Percentiles rank a stretch among this genome's conserved stretches.
phyloP scores from a whole-genome alignment of 2,113 vertebrate genomes.

The Illadopsis cleaveri region DNA sequence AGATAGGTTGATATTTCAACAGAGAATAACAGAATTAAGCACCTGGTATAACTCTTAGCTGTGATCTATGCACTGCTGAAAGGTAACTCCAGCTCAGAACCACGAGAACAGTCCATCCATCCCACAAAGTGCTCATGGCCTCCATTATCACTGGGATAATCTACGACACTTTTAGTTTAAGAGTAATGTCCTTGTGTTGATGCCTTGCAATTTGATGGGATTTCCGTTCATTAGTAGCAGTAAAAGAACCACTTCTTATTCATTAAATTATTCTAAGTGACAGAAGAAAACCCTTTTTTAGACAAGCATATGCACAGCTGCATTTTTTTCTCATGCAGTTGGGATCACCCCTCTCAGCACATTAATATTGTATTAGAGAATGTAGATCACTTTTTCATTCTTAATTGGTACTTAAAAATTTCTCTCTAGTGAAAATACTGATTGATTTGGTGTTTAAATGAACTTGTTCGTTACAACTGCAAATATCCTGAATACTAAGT shows the following conservation, averaged over 20 bases:
- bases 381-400: constrained; percentile 86
- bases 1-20: constrained; percentile 26
- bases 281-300: constrained; percentile 2
- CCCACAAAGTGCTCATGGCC: not conserved
- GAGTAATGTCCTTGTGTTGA: constrained; percentile 1
- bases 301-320: constrained; percentile 52
- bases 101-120: constrained; percentile 8
- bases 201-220: constrained; percentile 48
- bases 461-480: constrained; percentile 81
- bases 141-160: constrained; percentile 37
- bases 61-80: constrained; percentile 25
- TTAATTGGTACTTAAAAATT: constrained; percentile 89
- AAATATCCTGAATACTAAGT: constrained; percentile 80
- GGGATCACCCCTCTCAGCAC: constrained; percentile 85
- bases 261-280: constrained; percentile 62
- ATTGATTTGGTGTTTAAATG: constrained; percentile 91
- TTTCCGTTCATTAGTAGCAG: constrained; percentile 51
- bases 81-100: not conserved
- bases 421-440: constrained; percentile 87
- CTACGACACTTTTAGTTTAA: not conserved
- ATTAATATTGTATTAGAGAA: constrained; percentile 87
- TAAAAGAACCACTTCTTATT: constrained; percentile 60
- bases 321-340: constrained; percentile 77
- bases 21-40: not conserved
- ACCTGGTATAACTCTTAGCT: not conserved